Evolutionary conservation across 2,113 vertebrate species (phyloP).

Genomic region (Pseudorhombus dupliciocellatus): DNA sequence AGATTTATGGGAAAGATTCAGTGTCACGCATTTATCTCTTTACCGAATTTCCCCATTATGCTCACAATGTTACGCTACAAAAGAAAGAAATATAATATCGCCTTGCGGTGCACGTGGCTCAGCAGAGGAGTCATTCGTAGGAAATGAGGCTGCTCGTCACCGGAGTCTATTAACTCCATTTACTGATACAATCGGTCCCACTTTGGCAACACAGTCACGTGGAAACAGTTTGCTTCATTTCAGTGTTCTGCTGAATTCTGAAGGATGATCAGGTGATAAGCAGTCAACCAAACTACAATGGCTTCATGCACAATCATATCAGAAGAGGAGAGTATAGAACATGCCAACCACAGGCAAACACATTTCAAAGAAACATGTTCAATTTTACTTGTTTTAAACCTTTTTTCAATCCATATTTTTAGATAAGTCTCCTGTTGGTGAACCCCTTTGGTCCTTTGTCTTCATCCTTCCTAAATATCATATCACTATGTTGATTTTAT

Average conservation of each 20-base stretch:
- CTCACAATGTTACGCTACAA: slow-evolving; percentile 28
- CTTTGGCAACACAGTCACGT: slow-evolving; percentile 28
- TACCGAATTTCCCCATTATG: slow-evolving; percentile 35
- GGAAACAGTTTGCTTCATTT: slow-evolving; percentile 34
- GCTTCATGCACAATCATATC: slow-evolving; percentile 5
- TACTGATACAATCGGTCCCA: slow-evolving; percentile 56
- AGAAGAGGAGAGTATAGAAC: neutral
- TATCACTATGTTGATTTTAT: too few relatives aligned
- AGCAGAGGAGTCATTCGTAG: slow-evolving; percentile 37
- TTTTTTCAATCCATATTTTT: too few relatives aligned
- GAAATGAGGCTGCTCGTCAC: slow-evolving; percentile 58
- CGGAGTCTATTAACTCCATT: slow-evolving; percentile 53
- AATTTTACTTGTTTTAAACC: too few relatives aligned
- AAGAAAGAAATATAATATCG: slow-evolving; percentile 41
- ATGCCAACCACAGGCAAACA: neutral
- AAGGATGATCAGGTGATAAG: slow-evolving; percentile 14
- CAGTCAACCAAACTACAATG: neutral
- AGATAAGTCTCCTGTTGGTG: too few relatives aligned
- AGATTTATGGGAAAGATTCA: slow-evolving; percentile 27
- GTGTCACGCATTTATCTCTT: slow-evolving; percentile 22
- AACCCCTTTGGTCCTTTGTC: too few relatives aligned
- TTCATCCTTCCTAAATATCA: too few relatives aligned
- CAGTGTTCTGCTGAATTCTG: slow-evolving; percentile 23
- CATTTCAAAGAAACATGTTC: neutral
- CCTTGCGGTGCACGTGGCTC: slow-evolving; percentile 7